Percentiles rank a stretch among this genome's conserved stretches.
phyloP scores from a whole-genome alignment of 23 tunicate genomes.

The Halocynthia aurantium region DNA sequence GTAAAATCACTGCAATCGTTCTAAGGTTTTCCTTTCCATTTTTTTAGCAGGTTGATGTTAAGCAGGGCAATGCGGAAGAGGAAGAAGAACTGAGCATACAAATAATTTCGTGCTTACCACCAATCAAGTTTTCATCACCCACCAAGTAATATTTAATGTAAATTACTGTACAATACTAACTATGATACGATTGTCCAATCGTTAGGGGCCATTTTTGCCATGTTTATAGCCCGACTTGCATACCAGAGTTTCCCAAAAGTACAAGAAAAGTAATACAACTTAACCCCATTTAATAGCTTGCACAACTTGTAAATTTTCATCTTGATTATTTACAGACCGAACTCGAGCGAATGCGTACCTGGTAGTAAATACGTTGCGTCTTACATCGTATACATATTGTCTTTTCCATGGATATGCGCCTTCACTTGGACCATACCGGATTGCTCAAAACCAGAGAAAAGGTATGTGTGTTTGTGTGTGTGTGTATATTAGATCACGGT shows the following conservation, averaged over 20 bases:
- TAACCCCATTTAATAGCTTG: neutral
- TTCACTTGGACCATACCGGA: slow-evolving; percentile 85
- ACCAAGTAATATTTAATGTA: slow-evolving; percentile 19
- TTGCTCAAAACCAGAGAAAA: slow-evolving; percentile 55
- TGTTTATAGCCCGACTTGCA: no score
- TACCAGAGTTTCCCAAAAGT: no score
- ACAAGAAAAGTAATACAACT: no score
- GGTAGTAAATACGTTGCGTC: slow-evolving; percentile 44
- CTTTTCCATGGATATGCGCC: slow-evolving; percentile 77
- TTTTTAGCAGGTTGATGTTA: no score
- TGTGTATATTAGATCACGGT: no score
- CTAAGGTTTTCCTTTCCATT: no score
- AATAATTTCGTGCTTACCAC: slow-evolving; percentile 65
- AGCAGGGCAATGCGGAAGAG: neutral
- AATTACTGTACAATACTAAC: no score
- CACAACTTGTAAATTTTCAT: neutral
- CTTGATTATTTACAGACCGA: slow-evolving; percentile 38
- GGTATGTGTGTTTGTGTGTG: slow-evolving; percentile 23
- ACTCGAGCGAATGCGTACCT: slow-evolving; percentile 66
- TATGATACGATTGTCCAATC: no score
- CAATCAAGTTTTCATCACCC: slow-evolving; percentile 58
- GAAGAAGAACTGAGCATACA: slow-evolving; percentile 26
- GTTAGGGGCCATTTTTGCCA: no score
- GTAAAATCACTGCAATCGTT: no score
- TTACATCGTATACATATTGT: slow-evolving; percentile 49